phyloP scores from a whole-genome alignment of 2,888 invertebrate species.

The Philonicus albiceps region DNA sequence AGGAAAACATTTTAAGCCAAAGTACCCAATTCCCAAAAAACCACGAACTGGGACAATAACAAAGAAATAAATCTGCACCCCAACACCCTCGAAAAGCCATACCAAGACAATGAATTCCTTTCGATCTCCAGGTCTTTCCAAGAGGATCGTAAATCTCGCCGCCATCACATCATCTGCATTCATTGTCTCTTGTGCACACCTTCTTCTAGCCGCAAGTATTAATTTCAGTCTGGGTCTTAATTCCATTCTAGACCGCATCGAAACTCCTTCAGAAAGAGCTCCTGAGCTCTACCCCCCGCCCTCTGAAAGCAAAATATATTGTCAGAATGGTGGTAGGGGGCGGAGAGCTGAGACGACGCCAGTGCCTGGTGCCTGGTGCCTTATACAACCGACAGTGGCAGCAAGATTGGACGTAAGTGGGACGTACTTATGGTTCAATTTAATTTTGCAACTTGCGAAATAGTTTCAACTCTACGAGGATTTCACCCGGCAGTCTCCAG shows the following conservation, averaged over 20 bases:
- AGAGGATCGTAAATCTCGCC: neutral
- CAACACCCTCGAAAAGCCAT: neutral
- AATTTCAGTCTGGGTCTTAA: neutral
- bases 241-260: neutral
- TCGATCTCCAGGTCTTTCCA: neutral
- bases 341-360: neutral
- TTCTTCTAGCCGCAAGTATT: neutral
- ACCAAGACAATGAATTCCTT: neutral
- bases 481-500: neutral
- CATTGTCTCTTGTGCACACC: neutral
- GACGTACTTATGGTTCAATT: slow-evolving; percentile 17
- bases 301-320: neutral
- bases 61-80: neutral
- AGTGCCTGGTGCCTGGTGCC: neutral
- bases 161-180: neutral
- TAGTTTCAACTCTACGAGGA: slow-evolving; percentile 21
- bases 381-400: neutral
- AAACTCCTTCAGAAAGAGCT: neutral
- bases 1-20: neutral
- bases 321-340: neutral
- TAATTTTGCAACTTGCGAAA: slow-evolving; percentile 23
- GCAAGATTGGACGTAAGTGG: neutral
- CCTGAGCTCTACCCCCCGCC: neutral
- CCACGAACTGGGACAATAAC: neutral
- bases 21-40: neutral